Conservation (phyloP, 2,888 invertebrate genomes). For the Hypomecis atomaria region DNA sequence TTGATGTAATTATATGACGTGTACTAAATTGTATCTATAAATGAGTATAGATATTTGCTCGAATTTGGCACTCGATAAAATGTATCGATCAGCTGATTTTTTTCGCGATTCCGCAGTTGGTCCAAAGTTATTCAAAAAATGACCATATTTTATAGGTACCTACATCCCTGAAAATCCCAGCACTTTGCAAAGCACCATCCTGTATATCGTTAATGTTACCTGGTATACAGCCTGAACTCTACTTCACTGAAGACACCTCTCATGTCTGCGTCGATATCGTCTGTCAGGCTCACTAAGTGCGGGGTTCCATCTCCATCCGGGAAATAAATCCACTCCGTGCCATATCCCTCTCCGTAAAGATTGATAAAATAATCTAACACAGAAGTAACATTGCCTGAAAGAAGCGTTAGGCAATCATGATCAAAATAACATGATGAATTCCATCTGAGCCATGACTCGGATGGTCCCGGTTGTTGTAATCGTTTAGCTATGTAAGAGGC, state of each 20-base stretch:
- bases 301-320: constrained; percentile 70
- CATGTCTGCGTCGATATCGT: constrained; percentile 20
- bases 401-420: neutral
- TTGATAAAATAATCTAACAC: constrained; percentile 26
- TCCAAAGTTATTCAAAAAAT: too few relatives aligned
- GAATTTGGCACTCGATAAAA: too few relatives aligned
- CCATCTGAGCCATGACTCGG: neutral
- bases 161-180: too few relatives aligned
- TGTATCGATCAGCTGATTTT: too few relatives aligned
- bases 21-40: too few relatives aligned
- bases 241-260: constrained; percentile 49
- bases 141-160: too few relatives aligned
- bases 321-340: constrained; percentile 73
- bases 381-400: constrained; percentile 28
- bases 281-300: constrained; percentile 56
- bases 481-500: neutral
- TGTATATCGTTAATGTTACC: constrained; percentile 52
- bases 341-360: constrained; percentile 59
- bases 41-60: too few relatives aligned
- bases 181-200: too few relatives aligned
- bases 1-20: too few relatives aligned
- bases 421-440: neutral
- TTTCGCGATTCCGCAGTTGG: too few relatives aligned
- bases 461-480: neutral
- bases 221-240: constrained; percentile 68